Percentiles rank a stretch among this genome's conserved stretches.
Conservation (phyloP, 2,797 vertebrate species). For the Chromis chromis region DNA sequence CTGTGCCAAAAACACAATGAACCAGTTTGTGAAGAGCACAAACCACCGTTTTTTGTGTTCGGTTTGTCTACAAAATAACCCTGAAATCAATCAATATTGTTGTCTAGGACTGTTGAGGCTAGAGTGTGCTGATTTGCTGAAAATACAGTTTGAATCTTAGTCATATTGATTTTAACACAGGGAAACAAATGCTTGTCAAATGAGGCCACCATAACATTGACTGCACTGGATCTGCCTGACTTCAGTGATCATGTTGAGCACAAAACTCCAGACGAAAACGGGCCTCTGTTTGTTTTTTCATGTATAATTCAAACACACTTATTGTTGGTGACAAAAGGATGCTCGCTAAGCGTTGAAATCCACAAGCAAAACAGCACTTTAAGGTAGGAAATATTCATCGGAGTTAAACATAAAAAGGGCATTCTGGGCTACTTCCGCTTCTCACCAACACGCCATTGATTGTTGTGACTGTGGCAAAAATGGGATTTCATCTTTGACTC, state of each 20-base stretch:
- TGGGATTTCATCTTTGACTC: slow-evolving; percentile 29
- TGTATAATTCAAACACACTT: slow-evolving; percentile 51
- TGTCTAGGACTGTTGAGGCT: slow-evolving; percentile 42
- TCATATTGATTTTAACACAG: slow-evolving; percentile 55
- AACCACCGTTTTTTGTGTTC: neutral
- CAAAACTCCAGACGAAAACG: slow-evolving; percentile 22
- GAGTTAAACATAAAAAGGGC: neutral
- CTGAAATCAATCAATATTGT: slow-evolving; percentile 38
- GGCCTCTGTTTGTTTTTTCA: slow-evolving; percentile 27
- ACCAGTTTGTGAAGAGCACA: neutral
- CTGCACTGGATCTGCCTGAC: slow-evolving; percentile 36
- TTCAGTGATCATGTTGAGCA: slow-evolving; percentile 38
- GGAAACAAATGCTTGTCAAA: slow-evolving; percentile 61
- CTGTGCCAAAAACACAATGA: neutral
- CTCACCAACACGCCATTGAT: slow-evolving; percentile 34
- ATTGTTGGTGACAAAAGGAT: slow-evolving; percentile 18
- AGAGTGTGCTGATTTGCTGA: slow-evolving; percentile 18
- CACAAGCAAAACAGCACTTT: neutral
- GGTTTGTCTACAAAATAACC: slow-evolving; percentile 17
- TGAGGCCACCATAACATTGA: slow-evolving; percentile 50
- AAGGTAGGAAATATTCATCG: slow-evolving; percentile 2
- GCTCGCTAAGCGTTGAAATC: slow-evolving; percentile 5
- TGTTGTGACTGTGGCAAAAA: slow-evolving; percentile 34
- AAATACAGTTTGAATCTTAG: slow-evolving; percentile 46
- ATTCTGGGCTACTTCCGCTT: neutral